These are phyloP conservation scores for Clunio marinus DNA, from an alignment of 2,888 invertebrate species.

Conservation along the genomic window DNA sequence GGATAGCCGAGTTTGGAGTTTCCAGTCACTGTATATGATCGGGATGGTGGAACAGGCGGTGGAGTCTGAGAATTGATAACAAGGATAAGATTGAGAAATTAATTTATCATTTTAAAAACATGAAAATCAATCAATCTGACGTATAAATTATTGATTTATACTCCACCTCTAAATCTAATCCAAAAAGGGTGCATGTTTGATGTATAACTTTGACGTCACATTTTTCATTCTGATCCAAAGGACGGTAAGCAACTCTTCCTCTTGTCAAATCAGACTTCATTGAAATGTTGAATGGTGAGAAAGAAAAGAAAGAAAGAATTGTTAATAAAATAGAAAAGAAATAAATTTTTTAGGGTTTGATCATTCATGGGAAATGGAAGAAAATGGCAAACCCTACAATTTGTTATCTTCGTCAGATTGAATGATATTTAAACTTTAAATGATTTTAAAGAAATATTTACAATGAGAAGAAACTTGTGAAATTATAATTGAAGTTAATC, in stretches of 20 bases:
- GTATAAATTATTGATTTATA: not conserved
- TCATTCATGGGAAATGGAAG: no score
- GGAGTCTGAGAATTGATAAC: constrained; percentile 64
- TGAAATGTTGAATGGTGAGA: constrained; percentile 5
- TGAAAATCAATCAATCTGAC: not conserved
- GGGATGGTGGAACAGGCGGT: constrained; percentile 85
- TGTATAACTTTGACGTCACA: constrained; percentile 86
- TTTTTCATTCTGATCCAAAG: constrained; percentile 77
- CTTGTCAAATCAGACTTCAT: constrained; percentile 29
- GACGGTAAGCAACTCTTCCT: constrained; percentile 53
- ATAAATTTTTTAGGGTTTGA: no score
- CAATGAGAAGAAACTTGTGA: no score
- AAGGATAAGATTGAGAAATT: constrained; percentile 26
- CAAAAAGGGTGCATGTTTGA: constrained; percentile 84
- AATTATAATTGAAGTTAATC: not conserved
- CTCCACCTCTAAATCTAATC: constrained; percentile 71
- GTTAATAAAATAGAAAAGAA: no score
- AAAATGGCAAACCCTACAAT: no score
- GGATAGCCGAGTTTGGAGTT: constrained; percentile 90
- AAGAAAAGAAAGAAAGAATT: constrained; percentile 14
- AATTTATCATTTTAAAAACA: constrained; percentile 39
- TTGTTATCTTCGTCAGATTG: no score
- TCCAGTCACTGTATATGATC: constrained; percentile 85
- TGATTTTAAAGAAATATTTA: no score
- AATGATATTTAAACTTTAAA: no score